phyloP scores from a whole-genome alignment of 2,113 vertebrate genomes.

The Amphilophus citrinellus region DNA sequence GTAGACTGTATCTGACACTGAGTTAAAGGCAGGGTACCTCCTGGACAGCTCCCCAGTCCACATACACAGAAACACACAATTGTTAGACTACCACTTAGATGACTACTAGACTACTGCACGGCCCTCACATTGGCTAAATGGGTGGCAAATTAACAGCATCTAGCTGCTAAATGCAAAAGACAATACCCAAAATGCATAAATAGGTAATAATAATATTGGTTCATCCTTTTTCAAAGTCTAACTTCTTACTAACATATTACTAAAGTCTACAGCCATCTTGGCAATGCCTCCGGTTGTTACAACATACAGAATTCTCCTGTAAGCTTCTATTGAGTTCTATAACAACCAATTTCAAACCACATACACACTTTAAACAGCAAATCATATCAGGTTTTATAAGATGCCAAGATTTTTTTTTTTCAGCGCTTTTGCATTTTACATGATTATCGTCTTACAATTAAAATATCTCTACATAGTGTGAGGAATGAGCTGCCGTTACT shows the following conservation, averaged over 20 bases:
- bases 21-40: not conserved
- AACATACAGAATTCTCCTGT: not conserved
- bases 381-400: not conserved
- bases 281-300: not conserved
- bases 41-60: not conserved
- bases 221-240: not conserved
- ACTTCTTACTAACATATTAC: not conserved
- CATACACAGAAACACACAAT: not conserved
- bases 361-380: not conserved
- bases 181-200: not conserved
- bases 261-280: not conserved
- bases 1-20: not conserved
- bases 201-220: not conserved
- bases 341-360: not conserved
- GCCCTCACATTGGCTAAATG: no score
- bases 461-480: rapidly evolving
- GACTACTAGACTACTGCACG: no score
- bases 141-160: not conserved
- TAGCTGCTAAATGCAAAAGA: not conserved
- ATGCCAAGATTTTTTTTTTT: not conserved
- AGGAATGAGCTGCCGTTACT: not conserved
- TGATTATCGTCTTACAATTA: not conserved
- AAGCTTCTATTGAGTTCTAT: not conserved
- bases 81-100: not conserved
- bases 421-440: not conserved